Evolutionary conservation across 2,113 vertebrate species (phyloP).

Genomic region (Syngnathus scovelli): DNA sequence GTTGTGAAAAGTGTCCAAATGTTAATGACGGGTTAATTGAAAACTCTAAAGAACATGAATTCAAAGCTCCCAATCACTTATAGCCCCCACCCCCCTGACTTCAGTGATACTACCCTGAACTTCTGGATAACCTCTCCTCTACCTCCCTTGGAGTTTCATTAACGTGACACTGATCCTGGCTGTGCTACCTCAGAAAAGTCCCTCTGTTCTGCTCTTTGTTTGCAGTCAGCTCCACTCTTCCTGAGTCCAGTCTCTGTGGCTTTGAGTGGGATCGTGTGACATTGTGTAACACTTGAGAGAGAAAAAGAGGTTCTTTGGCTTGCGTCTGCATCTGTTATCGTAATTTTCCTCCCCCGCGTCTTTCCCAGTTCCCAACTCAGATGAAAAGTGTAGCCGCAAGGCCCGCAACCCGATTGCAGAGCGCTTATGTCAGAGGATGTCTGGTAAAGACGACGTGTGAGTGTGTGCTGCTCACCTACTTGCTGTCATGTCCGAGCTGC

Average conservation of each 20-base stretch:
- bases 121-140: constrained; percentile 23
- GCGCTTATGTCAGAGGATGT: constrained; percentile 24
- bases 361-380: constrained; percentile 39
- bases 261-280: constrained; percentile 22
- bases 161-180: constrained; percentile 10
- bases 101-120: constrained; percentile 11
- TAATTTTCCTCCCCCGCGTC: constrained; percentile 39
- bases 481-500: constrained; percentile 13
- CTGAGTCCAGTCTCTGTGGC: constrained; percentile 42
- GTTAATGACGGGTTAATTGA: too few species aligned
- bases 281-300: constrained; percentile 55
- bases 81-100: background rate
- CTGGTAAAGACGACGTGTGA: constrained; percentile 10
- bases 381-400: background rate
- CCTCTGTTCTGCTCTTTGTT: constrained; percentile 27
- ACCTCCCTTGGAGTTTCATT: constrained; percentile 16
- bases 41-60: background rate
- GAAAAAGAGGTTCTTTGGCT: constrained; percentile 15
- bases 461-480: constrained; percentile 1
- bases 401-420: constrained; percentile 1
- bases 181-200: constrained; percentile 12
- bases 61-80: constrained; percentile 23
- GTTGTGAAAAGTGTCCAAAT: too few species aligned
- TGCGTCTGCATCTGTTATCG: constrained; percentile 33
- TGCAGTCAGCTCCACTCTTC: constrained; percentile 39